These are phyloP conservation scores for Lepisosteus oculatus DNA, from an alignment of 2,113 vertebrate species.

Conservation along the genomic window DNA sequence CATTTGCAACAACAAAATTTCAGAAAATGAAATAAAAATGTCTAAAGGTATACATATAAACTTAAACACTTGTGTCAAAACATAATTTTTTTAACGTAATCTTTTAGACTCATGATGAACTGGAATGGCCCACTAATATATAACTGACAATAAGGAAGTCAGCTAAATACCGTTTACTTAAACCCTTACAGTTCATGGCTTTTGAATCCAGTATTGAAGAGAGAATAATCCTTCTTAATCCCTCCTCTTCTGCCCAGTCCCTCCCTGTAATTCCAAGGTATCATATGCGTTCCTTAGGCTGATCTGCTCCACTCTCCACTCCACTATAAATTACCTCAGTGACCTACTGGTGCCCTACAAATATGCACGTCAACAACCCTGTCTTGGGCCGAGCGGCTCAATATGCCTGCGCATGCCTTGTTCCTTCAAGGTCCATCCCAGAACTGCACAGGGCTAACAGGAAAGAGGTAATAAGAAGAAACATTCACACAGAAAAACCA, in stretches of 20 bases:
- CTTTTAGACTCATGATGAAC: background rate
- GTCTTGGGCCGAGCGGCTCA: background rate
- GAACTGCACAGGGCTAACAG: no score
- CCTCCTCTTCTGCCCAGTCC: background rate
- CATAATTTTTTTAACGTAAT: background rate
- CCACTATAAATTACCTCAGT: background rate
- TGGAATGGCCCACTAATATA: background rate
- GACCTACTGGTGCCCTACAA: background rate
- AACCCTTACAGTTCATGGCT: background rate
- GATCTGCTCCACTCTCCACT: background rate
- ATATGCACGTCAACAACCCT: background rate
- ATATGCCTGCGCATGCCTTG: background rate
- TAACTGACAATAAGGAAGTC: background rate
- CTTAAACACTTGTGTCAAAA: no score
- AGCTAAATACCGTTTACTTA: conserved; percentile 3
- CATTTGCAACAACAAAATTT: no score
- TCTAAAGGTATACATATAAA: background rate
- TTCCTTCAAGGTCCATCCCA: no score
- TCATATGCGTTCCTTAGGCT: background rate
- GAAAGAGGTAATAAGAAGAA: no score
- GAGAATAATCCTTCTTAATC: conserved; percentile 24
- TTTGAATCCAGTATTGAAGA: conserved; percentile 4
- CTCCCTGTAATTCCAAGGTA: conserved; percentile 2
- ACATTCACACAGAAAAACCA: no score
- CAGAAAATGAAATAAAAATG: background rate